These are phyloP conservation scores for Strongylocentrotus purpuratus DNA, from an alignment of 35 echinoderm and acorn worm species.

Conservation along the genomic window DNA sequence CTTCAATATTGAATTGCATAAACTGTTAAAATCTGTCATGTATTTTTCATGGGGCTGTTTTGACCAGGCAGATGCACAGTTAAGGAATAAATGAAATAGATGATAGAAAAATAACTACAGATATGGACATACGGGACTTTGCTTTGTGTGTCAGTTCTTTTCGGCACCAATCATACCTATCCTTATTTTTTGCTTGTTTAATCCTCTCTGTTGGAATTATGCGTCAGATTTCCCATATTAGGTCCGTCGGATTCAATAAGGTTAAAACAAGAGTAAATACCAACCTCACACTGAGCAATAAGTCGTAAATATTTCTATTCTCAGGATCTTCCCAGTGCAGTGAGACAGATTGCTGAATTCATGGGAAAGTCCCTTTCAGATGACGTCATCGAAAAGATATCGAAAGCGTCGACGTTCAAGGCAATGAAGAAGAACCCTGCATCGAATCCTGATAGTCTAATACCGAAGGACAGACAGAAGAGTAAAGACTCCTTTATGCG, in stretches of 20 bases:
- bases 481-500: slow-evolving; percentile 43
- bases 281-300: not conserved
- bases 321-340: slow-evolving; percentile 50
- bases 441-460: slow-evolving; percentile 51
- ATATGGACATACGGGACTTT: too few species aligned
- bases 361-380: slow-evolving; percentile 59
- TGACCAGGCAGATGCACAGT: too few species aligned
- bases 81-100: too few species aligned
- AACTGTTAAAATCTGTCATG: too few species aligned
- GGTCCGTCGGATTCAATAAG: not conserved
- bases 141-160: too few species aligned
- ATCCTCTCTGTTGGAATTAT: too few species aligned
- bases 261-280: not conserved
- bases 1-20: too few species aligned
- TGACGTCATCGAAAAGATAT: slow-evolving; percentile 49
- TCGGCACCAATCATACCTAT: too few species aligned
- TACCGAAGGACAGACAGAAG: not conserved
- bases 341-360: slow-evolving; percentile 56
- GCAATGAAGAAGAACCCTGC: slow-evolving; percentile 63
- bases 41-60: too few species aligned
- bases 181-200: too few species aligned
- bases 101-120: too few species aligned
- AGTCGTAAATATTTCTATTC: not conserved
- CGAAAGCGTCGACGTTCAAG: slow-evolving; percentile 23
- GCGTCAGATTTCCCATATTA: too few species aligned